phyloP scores from a whole-genome alignment of 2,888 invertebrate genomes.

The Drosophila silvestris region DNA sequence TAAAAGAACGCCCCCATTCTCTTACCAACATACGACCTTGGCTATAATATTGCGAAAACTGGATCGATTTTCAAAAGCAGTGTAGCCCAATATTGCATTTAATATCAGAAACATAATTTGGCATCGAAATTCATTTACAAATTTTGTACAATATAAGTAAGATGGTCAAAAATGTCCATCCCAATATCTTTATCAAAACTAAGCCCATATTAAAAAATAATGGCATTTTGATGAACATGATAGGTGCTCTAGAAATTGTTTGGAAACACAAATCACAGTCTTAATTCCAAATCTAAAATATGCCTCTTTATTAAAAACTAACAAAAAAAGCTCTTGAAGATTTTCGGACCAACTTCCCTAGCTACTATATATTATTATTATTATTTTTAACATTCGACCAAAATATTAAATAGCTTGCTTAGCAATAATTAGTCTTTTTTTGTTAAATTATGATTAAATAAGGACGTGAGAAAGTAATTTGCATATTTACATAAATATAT shows the following conservation, averaged over 20 bases:
- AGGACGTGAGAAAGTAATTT: not conserved
- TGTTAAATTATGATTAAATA: not conserved
- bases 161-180: not conserved
- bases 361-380: not conserved
- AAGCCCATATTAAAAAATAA: not conserved
- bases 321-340: not conserved
- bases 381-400: not conserved
- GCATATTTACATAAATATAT: too few species aligned
- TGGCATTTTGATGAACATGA: not conserved
- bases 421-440: too few species aligned
- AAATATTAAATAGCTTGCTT: not conserved
- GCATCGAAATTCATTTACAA: not conserved
- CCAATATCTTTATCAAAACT: not conserved
- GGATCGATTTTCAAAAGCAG: not conserved
- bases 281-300: not conserved
- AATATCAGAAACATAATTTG: not conserved
- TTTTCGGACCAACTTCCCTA: not conserved
- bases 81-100: not conserved
- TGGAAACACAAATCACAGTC: not conserved
- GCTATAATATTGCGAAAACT: not conserved
- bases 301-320: not conserved
- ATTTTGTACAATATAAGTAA: accelerated
- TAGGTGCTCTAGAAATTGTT: not conserved
- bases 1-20: not conserved
- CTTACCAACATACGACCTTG: not conserved